These are phyloP conservation scores for Euphonia xanthogaster DNA, from an alignment of 2,797 vertebrate species.

Conservation along the genomic window DNA sequence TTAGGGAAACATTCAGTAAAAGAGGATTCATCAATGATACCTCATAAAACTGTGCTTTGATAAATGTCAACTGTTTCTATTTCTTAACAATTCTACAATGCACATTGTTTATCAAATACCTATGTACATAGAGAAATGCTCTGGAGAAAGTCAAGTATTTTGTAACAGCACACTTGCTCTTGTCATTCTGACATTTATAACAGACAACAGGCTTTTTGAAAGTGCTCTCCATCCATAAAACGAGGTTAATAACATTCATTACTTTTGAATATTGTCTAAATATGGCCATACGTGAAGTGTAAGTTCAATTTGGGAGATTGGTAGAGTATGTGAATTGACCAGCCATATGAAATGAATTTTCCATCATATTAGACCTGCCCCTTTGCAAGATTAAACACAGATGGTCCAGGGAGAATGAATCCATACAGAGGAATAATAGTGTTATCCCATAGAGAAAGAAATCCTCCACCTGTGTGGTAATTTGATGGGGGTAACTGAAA, in stretches of 20 bases:
- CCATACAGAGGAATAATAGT: neutral
- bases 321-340: neutral
- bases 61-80: neutral
- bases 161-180: neutral
- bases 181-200: neutral
- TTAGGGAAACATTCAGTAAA: neutral
- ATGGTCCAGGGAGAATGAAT: constrained; percentile 13
- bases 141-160: neutral
- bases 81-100: neutral
- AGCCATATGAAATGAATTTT: constrained; percentile 38
- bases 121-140: neutral
- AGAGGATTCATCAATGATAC: neutral
- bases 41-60: neutral
- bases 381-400: constrained; percentile 46
- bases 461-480: neutral
- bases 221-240: neutral
- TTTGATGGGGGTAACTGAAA: neutral
- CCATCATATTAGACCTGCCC: neutral
- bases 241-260: neutral
- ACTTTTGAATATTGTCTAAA: neutral
- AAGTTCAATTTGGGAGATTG: neutral
- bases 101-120: neutral
- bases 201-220: neutral
- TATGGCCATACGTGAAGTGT: neutral
- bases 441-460: neutral